A percentile compares a stretch with the other conserved stretches of the same genome.
Conservation (phyloP, 2,888 invertebrate genomes). For the Hyles lineata region DNA sequence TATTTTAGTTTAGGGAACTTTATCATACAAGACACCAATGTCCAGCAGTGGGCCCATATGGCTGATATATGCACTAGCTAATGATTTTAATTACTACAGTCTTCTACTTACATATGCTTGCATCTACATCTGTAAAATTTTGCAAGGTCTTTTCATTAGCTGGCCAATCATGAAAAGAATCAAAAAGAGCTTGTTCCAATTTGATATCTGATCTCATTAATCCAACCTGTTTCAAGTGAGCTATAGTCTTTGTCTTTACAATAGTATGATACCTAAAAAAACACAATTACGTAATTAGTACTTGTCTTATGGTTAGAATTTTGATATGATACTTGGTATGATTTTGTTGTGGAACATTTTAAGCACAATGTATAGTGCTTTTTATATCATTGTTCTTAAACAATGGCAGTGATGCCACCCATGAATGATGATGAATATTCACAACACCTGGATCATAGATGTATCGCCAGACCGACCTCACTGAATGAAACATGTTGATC, state of each 20-base stretch:
- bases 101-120: constrained; percentile 67
- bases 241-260: constrained; percentile 66
- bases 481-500: too few species aligned
- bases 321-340: neutral
- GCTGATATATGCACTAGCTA: neutral
- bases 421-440: too few species aligned
- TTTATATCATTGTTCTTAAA: too few species aligned
- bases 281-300: constrained; percentile 12
- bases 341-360: too few species aligned
- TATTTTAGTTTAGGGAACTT: too few species aligned
- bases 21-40: neutral
- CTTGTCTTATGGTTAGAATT: neutral
- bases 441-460: too few species aligned
- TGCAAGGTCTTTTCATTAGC: constrained; percentile 48
- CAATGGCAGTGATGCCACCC: too few species aligned
- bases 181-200: constrained; percentile 62
- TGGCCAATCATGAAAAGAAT: constrained; percentile 70
- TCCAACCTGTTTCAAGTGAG: constrained; percentile 65
- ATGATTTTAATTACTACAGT: neutral
- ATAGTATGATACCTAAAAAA: constrained; percentile 74
- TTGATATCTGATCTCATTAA: constrained; percentile 57
- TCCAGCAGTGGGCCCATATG: neutral
- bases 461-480: too few species aligned
- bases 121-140: constrained; percentile 58
- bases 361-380: too few species aligned